phyloP scores from a whole-genome alignment of 2,113 vertebrate genomes.

The Elephantulus edwardii region DNA sequence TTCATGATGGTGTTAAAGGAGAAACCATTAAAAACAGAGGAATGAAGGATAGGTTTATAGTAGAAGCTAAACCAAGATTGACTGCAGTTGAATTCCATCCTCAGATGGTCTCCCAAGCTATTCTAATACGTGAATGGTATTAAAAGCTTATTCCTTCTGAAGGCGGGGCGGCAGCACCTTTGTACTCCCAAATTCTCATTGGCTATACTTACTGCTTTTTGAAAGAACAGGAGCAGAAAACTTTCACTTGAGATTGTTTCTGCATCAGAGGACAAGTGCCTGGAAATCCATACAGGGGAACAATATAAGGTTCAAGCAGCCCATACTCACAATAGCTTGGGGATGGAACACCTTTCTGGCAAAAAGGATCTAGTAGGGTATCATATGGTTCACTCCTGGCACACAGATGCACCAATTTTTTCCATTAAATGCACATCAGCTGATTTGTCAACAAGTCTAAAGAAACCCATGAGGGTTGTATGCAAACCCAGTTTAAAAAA shows the following conservation, averaged over 20 bases:
- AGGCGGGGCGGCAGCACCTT: neutral
- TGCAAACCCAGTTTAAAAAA: neutral
- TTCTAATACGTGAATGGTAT: neutral
- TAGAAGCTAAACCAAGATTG: neutral
- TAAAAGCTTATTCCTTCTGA: neutral
- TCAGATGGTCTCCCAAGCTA: neutral
- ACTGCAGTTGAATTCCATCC: neutral
- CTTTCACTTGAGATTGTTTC: neutral
- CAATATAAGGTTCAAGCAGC: accelerated
- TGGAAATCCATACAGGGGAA: neutral
- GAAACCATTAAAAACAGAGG: neutral
- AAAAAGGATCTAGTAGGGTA: neutral
- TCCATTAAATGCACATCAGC: neutral
- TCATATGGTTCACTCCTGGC: neutral
- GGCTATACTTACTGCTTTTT: neutral
- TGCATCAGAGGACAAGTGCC: neutral
- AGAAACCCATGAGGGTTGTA: neutral
- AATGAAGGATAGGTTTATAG: neutral
- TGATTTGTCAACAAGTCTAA: neutral
- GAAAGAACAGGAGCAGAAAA: neutral
- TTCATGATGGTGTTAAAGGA: no score
- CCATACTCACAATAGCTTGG: neutral
- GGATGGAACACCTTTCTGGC: neutral
- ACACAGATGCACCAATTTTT: neutral
- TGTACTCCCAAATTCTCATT: neutral